Percentiles rank a stretch among this genome's conserved stretches.
Evolutionary conservation across 2,888 invertebrate genomes (phyloP).

Genomic region (Colostygia pectinataria): DNA sequence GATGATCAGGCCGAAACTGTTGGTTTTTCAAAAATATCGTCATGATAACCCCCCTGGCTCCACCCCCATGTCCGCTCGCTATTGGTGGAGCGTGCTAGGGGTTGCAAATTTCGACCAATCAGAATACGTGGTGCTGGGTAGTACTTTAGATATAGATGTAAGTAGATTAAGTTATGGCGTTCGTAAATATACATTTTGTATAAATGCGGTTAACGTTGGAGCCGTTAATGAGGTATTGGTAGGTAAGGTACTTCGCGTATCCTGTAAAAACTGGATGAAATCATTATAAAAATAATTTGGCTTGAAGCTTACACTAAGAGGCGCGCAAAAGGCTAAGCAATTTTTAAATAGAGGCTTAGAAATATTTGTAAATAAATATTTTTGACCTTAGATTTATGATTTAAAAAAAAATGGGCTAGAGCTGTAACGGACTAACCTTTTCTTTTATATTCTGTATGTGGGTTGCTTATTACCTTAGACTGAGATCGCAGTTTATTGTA

Average conservation of each 20-base stretch:
- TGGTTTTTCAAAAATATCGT: conserved; percentile 62
- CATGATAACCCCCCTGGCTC: conserved; percentile 73
- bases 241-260: conserved; percentile 9
- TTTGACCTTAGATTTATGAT: too few species aligned
- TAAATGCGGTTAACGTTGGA: conserved; percentile 63
- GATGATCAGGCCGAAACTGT: conserved; percentile 63
- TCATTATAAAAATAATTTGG: too few species aligned
- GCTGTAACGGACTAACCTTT: too few species aligned
- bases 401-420: too few species aligned
- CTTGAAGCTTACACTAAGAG: too few species aligned
- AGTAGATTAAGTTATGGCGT: conserved; percentile 76
- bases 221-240: conserved; percentile 58
- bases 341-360: too few species aligned
- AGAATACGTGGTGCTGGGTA: conserved; percentile 49
- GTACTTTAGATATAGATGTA: conserved; percentile 74
- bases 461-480: too few species aligned
- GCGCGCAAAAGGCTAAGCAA: too few species aligned
- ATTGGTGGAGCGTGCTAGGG: conserved; percentile 69
- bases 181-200: conserved; percentile 69
- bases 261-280: conserved; percentile 4
- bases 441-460: too few species aligned
- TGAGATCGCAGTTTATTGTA: too few species aligned
- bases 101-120: conserved; percentile 72
- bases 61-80: conserved; percentile 61
- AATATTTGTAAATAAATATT: too few species aligned